Base-by-base conservation (phyloP, 2,797 vertebrate species). In the Neopelma chrysocephalum region DNA sequence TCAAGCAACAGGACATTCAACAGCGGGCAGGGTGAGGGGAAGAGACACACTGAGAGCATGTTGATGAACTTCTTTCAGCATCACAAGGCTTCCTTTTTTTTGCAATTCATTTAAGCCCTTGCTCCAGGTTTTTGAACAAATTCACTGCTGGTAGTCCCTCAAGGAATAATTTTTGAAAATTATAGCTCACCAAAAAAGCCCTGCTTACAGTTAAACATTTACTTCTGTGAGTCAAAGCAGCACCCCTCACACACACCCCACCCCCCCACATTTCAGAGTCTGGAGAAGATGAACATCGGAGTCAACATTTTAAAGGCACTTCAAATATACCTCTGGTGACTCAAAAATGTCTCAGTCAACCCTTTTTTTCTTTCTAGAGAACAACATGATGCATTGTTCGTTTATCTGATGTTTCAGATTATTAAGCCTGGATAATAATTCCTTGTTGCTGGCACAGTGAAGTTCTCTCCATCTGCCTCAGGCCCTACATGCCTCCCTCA, bases 61-160 rank as follows among this genome's bases (percentile, higher is more conserved):
- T 21, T 91, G 85, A 91, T 91, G 90, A 90, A 90, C 50, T 82
- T 83, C 56, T 73, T 88, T 70, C 62, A 94, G 79, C 71, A 93
- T 81, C 81, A 92, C 86, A 95, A 82, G n/a, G 32, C 43, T 85
- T 76, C 71, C 81, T 84, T 68, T 73, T 81, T 85, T 85, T 42
- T 83, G 72, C 50, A 86, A 81, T 45, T 80, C 60, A 73, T 81
- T 87, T 82, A 92, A 96, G 76, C 53, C 87, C 66, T 86, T 82
- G 38, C 80, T 96, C 60, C 45, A 54, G 51, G 78, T 42, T 77
- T 91, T 79, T 91, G 66, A 94, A 71, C 32, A 92, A 88, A 80
- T 36, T 18, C 40, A 58, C 45, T 3, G 15, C 51, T 53, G 85
- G 47, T 45, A 76, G 60, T 34, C 81, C 76, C 75, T 87, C 61